Percentiles rank a stretch among this genome's conserved stretches.
These are phyloP conservation scores for Barbus barbus DNA, from an alignment of 2,113 vertebrate species.

Conservation along the genomic window DNA sequence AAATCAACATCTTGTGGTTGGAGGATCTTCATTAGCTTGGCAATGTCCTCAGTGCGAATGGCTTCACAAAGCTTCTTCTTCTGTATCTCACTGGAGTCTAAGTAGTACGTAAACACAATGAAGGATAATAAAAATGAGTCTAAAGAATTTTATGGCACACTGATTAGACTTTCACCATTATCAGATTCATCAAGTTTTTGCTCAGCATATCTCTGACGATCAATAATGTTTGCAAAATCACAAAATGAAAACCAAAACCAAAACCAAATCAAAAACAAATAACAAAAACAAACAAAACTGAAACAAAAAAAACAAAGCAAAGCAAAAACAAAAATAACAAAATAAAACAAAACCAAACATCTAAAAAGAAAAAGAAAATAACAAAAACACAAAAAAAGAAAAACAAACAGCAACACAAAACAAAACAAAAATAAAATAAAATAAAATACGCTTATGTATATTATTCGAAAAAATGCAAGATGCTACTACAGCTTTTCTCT, in stretches of 20 bases:
- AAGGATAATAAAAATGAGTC: background rate
- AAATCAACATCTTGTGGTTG: conserved; percentile 98
- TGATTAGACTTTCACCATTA: background rate
- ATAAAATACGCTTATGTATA: no score
- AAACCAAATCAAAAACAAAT: background rate
- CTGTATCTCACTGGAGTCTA: conserved; percentile 90
- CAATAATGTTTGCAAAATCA: background rate
- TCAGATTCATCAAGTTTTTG: background rate
- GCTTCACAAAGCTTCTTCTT: conserved; percentile 91
- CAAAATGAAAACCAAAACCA: background rate
- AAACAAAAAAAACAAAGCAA: background rate
- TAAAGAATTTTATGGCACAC: background rate
- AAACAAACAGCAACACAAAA: no score
- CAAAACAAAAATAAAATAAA: no score
- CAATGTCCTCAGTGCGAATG: conserved; percentile 85
- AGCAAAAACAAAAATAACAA: background rate
- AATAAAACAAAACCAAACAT: background rate
- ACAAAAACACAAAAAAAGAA: no score
- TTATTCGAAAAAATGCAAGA: background rate
- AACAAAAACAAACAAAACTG: background rate
- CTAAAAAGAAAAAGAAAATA: no score
- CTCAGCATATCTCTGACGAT: background rate
- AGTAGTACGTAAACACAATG: background rate
- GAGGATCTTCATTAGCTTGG: conserved; percentile 95
- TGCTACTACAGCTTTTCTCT: conserved; percentile 43